These are phyloP conservation scores for Oncorhynchus kisutch DNA, from an alignment of 2,113 vertebrate species.

Conservation along the genomic window DNA sequence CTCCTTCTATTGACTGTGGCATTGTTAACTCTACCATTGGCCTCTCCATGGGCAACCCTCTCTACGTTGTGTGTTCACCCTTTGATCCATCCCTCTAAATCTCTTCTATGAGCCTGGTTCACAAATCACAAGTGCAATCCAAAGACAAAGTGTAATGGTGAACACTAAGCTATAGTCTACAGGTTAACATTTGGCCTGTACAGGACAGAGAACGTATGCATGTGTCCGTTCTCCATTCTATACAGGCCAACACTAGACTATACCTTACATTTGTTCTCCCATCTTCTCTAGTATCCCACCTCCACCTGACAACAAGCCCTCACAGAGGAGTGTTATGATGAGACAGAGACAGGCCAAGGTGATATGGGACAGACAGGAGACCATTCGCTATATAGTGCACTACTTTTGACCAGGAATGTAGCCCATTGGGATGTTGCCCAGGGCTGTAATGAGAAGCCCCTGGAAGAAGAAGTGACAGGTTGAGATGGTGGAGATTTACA, in stretches of 20 bases:
- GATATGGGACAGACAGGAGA: neutral
- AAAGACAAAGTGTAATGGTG: conserved; percentile 16
- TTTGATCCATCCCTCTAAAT: neutral
- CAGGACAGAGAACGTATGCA: too few relatives aligned
- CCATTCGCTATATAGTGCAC: too few relatives aligned
- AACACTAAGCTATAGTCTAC: neutral
- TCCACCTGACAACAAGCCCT: neutral
- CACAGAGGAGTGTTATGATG: neutral
- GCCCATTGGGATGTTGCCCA: neutral
- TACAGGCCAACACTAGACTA: too few relatives aligned
- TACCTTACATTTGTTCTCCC: neutral
- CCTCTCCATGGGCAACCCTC: neutral
- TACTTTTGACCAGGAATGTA: too few relatives aligned
- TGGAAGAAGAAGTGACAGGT: neutral
- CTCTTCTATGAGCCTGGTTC: neutral
- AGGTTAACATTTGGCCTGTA: too few relatives aligned
- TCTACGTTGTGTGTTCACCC: neutral
- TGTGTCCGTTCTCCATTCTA: too few relatives aligned
- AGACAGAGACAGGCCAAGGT: neutral
- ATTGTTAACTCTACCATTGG: neutral
- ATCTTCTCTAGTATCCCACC: neutral
- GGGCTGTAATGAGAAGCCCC: conserved; percentile 52
- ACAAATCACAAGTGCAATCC: neutral
- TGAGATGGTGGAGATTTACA: neutral
- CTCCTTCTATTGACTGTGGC: conserved; percentile 6